Conservation (phyloP, 2,113 vertebrate species). For the Phyllostomus discolor region DNA sequence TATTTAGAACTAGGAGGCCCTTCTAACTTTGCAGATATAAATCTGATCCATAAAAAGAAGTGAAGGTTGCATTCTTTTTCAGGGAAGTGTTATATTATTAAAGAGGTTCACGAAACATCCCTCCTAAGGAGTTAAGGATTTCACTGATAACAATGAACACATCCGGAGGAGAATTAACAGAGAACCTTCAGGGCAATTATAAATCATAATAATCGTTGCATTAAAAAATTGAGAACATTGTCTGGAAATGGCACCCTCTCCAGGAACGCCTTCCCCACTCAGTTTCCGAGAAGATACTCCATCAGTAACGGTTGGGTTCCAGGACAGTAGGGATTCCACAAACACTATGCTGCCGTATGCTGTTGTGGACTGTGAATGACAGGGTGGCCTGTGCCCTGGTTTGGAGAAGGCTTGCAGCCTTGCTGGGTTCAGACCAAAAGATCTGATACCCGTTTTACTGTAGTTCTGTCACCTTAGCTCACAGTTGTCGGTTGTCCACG, state of each 20-base stretch:
- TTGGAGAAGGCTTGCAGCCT: slow-evolving; percentile 16
- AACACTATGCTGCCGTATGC: not conserved
- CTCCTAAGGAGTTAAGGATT: slow-evolving; percentile 44
- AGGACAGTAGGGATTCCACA: slow-evolving; percentile 46
- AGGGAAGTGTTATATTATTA: not conserved
- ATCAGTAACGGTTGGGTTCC: slow-evolving; percentile 57
- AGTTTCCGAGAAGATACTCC: slow-evolving; percentile 66
- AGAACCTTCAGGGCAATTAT: slow-evolving; percentile 68
- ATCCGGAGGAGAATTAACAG: slow-evolving; percentile 63
- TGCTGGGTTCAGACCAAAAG: not conserved
- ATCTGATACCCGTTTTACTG: not conserved
- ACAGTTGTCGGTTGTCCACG: not conserved
- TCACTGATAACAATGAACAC: slow-evolving; percentile 56
- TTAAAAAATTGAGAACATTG: slow-evolving; percentile 77
- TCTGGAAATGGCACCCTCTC: slow-evolving; percentile 72
- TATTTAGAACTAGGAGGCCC: not conserved
- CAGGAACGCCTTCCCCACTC: slow-evolving; percentile 66
- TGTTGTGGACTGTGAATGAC: not conserved
- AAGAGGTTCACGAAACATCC: slow-evolving; percentile 24
- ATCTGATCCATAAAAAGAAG: not conserved
- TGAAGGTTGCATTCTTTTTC: not conserved
- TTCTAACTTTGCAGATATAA: not conserved
- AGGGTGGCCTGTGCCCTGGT: not conserved
- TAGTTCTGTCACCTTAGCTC: slow-evolving; percentile 37
- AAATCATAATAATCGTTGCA: slow-evolving; percentile 76